These are phyloP conservation scores for Salvelinus namaycush DNA, from an alignment of 2,113 vertebrate genomes.

Conservation along the genomic window DNA sequence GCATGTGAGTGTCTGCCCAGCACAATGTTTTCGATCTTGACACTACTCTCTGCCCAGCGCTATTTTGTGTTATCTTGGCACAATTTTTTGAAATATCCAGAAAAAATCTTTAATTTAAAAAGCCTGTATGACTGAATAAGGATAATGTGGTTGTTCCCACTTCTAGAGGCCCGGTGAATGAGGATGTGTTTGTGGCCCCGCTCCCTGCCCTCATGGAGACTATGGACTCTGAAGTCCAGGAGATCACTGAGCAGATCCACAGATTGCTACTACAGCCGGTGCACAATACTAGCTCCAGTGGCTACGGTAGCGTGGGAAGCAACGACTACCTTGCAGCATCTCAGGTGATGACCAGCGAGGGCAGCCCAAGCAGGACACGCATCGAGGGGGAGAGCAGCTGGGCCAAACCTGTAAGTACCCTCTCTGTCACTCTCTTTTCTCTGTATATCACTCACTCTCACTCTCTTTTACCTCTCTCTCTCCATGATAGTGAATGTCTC, in stretches of 20 bases:
- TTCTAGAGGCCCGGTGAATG: conserved; percentile 89
- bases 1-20: conserved; percentile 81
- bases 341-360: conserved; percentile 75
- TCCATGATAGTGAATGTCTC: background rate
- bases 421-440: background rate
- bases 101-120: no score
- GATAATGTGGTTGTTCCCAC: conserved; percentile 25
- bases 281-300: conserved; percentile 86
- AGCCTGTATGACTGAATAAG: background rate
- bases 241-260: conserved; percentile 92
- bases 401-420: conserved; percentile 79
- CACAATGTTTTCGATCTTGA: no score
- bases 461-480: background rate
- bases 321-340: conserved; percentile 73
- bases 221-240: conserved; percentile 80
- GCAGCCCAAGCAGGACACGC: conserved; percentile 37
- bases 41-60: no score
- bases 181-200: conserved; percentile 86
- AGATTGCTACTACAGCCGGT: conserved; percentile 90
- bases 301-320: conserved; percentile 87
- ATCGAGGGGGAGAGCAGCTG: conserved; percentile 62
- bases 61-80: no score
- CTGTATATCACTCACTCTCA: background rate
- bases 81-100: no score
- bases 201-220: conserved; percentile 58